Evolutionary conservation across 2,888 invertebrate genomes (phyloP).

Genomic region (Drosophila fungiperda): DNA sequence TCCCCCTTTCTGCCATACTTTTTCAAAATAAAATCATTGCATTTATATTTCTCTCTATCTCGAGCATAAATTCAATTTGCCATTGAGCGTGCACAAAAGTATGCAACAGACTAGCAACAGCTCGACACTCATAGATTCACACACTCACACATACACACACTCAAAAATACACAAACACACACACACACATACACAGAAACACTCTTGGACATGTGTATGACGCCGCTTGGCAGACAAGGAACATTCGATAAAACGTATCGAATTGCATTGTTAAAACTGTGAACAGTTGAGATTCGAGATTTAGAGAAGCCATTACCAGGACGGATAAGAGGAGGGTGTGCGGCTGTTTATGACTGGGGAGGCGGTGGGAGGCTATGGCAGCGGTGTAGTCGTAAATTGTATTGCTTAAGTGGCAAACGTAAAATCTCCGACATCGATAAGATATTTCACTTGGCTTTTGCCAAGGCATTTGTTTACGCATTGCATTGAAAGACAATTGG

Average conservation of each 20-base stretch:
- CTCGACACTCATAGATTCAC: slow-evolving; percentile 15
- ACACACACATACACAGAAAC: neutral
- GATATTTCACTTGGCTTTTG: slow-evolving; percentile 52
- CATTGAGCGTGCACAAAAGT: slow-evolving; percentile 70
- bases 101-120: slow-evolving; percentile 72
- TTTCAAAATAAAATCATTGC: slow-evolving; percentile 59
- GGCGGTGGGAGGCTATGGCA: too few species aligned
- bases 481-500: slow-evolving; percentile 17
- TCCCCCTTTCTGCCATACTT: neutral
- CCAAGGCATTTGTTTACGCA: slow-evolving; percentile 48
- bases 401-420: slow-evolving; percentile 65
- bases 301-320: slow-evolving; percentile 61
- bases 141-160: slow-evolving; percentile 6
- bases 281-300: slow-evolving; percentile 70
- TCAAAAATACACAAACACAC: neutral
- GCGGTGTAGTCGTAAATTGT: slow-evolving; percentile 38
- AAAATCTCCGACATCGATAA: slow-evolving; percentile 53
- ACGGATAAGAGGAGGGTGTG: neutral
- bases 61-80: slow-evolving; percentile 76
- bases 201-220: slow-evolving; percentile 66
- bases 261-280: slow-evolving; percentile 70
- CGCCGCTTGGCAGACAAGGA: slow-evolving; percentile 71
- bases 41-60: slow-evolving; percentile 1
- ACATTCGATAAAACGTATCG: slow-evolving; percentile 73
- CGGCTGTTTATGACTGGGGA: neutral